Evolutionary conservation across 1,140 invertebrate genomes (phyloP).

Genomic region (Thereuonema tuberculata): DNA sequence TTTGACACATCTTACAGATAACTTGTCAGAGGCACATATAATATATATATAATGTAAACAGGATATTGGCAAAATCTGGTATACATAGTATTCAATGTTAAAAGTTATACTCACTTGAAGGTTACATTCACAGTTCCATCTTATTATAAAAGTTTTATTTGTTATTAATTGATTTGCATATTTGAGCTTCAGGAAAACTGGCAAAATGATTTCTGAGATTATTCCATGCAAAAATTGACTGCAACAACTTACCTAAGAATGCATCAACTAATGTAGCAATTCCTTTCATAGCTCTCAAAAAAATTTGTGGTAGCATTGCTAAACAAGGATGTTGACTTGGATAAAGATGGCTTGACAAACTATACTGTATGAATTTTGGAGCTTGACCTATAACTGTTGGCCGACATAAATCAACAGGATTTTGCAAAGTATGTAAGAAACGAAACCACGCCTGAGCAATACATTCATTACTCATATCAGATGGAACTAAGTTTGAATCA

Average conservation of each 20-base stretch:
- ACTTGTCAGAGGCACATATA: too few relatives aligned
- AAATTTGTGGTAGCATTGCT: conserved; percentile 71
- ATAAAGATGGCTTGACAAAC: conserved; percentile 45
- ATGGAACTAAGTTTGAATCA: conserved; percentile 60
- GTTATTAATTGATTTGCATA: neutral
- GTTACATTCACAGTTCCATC: too few relatives aligned
- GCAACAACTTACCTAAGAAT: conserved; percentile 75
- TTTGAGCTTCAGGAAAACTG: neutral
- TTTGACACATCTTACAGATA: too few relatives aligned
- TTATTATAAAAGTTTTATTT: too few relatives aligned
- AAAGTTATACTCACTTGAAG: too few relatives aligned
- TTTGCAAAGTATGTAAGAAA: conserved; percentile 79
- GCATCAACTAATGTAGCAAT: conserved; percentile 86
- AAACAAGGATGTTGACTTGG: conserved; percentile 85
- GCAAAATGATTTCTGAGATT: neutral
- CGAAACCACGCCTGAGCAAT: conserved; percentile 90
- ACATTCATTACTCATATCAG: conserved; percentile 70
- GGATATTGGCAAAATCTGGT: too few relatives aligned
- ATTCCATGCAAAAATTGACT: neutral
- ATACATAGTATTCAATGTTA: too few relatives aligned
- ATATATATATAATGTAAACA: too few relatives aligned
- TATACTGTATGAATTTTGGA: conserved; percentile 53
- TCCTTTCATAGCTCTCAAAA: conserved; percentile 84
- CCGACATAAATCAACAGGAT: conserved; percentile 80
- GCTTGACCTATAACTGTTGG: conserved; percentile 74